These are phyloP conservation scores for Spilosoma lubricipeda DNA, from an alignment of 2,888 invertebrate genomes.

Conservation along the genomic window DNA sequence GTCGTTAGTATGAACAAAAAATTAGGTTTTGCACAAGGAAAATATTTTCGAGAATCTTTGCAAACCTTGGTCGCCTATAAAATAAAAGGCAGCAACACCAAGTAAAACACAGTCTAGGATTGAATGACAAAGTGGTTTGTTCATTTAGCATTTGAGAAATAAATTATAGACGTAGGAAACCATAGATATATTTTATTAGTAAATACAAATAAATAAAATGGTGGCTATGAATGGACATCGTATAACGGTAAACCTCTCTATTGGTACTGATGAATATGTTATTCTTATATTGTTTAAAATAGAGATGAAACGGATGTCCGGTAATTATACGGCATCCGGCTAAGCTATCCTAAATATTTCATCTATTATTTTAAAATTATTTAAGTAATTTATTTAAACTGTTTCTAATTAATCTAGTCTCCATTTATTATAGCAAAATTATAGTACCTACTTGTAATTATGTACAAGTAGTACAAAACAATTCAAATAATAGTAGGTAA, in stretches of 20 bases:
- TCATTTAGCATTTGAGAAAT: neutral
- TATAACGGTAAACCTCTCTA: neutral
- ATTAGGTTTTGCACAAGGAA: too few relatives aligned
- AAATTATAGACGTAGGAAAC: neutral
- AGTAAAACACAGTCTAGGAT: neutral
- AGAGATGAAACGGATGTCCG: neutral
- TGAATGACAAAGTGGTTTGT: neutral
- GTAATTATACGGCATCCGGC: neutral
- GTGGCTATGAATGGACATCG: neutral
- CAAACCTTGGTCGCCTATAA: neutral
- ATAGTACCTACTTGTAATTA: neutral
- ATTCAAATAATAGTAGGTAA: neutral
- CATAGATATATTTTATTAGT: neutral
- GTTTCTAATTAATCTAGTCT: neutral
- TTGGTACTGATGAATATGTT: neutral
- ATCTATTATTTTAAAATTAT: neutral
- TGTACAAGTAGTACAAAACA: neutral
- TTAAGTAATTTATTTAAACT: neutral
- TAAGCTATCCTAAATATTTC: neutral
- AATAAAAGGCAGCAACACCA: neutral
- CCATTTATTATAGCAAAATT: neutral
- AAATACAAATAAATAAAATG: neutral
- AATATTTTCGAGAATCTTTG: neutral
- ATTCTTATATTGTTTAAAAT: neutral
- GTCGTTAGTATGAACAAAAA: neutral